phyloP scores from a whole-genome alignment of 2,888 invertebrate genomes.

The Tanypteryx hageni region DNA sequence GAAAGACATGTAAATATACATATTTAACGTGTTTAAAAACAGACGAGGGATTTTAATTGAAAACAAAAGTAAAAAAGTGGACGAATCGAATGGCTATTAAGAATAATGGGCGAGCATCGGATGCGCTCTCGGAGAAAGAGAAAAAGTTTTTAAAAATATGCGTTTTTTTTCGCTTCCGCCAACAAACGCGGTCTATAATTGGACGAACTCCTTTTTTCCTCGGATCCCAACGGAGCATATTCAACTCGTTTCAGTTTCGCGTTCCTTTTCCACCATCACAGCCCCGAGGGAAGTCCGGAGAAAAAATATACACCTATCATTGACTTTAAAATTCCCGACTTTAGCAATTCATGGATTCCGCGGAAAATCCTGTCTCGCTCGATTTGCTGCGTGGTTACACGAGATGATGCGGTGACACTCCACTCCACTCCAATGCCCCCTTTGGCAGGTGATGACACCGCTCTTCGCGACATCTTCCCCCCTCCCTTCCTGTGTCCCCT shows the following conservation, averaged over 20 bases:
- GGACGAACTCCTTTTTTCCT: background rate
- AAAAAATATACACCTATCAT: constrained; percentile 5
- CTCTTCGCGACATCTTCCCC: background rate
- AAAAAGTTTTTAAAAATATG: background rate
- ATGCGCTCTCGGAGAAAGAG: background rate
- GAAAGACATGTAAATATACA: too few relatives aligned
- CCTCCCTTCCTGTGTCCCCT: background rate
- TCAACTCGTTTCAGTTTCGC: background rate
- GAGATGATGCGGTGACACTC: background rate
- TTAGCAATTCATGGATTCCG: constrained; percentile 28
- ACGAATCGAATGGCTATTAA: too few relatives aligned
- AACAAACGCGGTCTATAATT: background rate
- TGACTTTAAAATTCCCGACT: constrained; percentile 28
- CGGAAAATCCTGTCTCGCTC: background rate
- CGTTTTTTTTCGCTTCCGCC: background rate
- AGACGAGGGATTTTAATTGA: too few relatives aligned
- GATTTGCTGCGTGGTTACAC: background rate
- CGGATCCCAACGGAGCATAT: background rate
- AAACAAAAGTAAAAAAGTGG: too few relatives aligned
- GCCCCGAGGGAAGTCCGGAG: background rate
- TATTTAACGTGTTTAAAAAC: too few relatives aligned
- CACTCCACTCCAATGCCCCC: background rate
- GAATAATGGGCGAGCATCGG: too few relatives aligned
- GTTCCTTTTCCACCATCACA: background rate
- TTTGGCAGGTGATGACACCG: background rate